A percentile compares a stretch with the other conserved stretches of the same genome.
Conservation (phyloP, 2,888 invertebrate species). For the Halocaridina rubra region DNA sequence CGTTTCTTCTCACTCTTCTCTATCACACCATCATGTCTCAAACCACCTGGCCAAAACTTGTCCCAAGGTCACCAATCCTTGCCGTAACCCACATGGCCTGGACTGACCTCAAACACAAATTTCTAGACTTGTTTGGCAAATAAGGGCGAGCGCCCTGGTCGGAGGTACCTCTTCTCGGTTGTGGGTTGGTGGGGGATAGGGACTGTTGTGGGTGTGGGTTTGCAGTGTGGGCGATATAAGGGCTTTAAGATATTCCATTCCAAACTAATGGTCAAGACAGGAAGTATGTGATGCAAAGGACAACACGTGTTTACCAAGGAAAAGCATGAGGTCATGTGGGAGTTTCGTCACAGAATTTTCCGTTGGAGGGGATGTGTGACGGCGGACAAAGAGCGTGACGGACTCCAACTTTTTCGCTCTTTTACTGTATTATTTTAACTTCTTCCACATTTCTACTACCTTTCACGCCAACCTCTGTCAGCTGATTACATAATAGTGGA, state of each 20-base stretch:
- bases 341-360: neutral
- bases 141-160: slow-evolving; percentile 29
- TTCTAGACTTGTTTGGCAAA: slow-evolving; percentile 52
- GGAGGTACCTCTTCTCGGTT: slow-evolving; percentile 43
- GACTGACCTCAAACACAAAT: slow-evolving; percentile 61
- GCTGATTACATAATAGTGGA: slow-evolving; percentile 61
- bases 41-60: slow-evolving; percentile 60
- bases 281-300: neutral
- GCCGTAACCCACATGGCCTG: slow-evolving; percentile 36
- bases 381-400: neutral
- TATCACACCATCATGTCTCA: slow-evolving; percentile 16
- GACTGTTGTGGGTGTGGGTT: slow-evolving; percentile 7
- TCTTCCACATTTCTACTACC: slow-evolving; percentile 18
- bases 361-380: slow-evolving; percentile 19
- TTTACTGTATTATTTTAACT: neutral
- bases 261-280: neutral
- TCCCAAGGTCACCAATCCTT: slow-evolving; percentile 58
- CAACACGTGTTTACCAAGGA: slow-evolving; percentile 31
- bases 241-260: neutral
- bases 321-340: slow-evolving; percentile 11
- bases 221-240: slow-evolving; percentile 19
- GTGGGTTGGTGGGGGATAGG: slow-evolving; percentile 3
- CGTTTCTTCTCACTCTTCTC: neutral
- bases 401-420: neutral
- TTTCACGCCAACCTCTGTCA: slow-evolving; percentile 60